These are phyloP conservation scores for Aricia artaxerxes DNA, from an alignment of 2,888 invertebrate species.

Conservation along the genomic window DNA sequence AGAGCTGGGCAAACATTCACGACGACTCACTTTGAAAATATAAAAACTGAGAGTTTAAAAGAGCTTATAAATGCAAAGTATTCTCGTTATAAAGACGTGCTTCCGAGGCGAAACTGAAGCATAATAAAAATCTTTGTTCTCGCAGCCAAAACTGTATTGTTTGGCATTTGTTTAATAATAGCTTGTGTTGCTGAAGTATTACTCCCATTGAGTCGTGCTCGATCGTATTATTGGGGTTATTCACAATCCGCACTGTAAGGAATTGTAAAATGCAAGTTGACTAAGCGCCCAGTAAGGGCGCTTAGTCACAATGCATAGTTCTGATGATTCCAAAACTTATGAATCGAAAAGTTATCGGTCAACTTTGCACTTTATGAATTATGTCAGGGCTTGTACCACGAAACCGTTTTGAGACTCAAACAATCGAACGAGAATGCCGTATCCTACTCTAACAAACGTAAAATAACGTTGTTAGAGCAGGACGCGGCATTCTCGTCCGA, in stretches of 20 bases:
- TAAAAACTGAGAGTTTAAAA: slow-evolving; percentile 46
- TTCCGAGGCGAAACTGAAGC: slow-evolving; percentile 59
- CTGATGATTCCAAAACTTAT: neutral
- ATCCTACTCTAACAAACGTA: too few relatives aligned
- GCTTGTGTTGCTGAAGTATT: slow-evolving; percentile 43
- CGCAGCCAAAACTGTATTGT: slow-evolving; percentile 74
- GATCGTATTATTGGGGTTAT: slow-evolving; percentile 49
- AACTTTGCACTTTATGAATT: too few relatives aligned
- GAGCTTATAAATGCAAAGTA: slow-evolving; percentile 53
- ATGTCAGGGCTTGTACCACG: too few relatives aligned
- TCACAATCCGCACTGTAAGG: neutral
- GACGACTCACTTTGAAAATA: slow-evolving; percentile 35
- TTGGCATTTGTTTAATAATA: slow-evolving; percentile 69
- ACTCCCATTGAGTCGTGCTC: slow-evolving; percentile 58
- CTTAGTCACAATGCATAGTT: neutral
- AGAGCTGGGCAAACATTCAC: slow-evolving; percentile 22
- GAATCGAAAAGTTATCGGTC: too few relatives aligned
- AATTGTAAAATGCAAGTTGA: neutral
- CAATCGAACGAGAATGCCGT: too few relatives aligned
- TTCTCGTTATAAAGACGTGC: slow-evolving; percentile 55
- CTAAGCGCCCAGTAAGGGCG: slow-evolving; percentile 33
- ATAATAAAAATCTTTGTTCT: slow-evolving; percentile 71
- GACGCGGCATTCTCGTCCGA: too few relatives aligned
- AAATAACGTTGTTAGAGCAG: too few relatives aligned
- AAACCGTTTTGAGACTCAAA: too few relatives aligned